Evolutionary conservation across 2,113 vertebrate genomes (phyloP).

Genomic region (Polypterus senegalus): DNA sequence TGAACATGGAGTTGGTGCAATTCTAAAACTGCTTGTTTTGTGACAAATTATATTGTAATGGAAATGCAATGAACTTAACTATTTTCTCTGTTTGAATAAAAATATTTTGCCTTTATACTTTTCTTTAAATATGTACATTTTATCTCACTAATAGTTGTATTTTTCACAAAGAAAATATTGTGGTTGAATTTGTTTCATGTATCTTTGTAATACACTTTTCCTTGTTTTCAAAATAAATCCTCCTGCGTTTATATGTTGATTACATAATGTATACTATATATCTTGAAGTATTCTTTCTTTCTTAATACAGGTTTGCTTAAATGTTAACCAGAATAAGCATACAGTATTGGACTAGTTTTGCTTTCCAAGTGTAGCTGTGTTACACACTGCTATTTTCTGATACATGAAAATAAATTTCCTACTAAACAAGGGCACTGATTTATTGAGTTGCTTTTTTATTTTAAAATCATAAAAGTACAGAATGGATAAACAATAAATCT

Average conservation of each 20-base stretch:
- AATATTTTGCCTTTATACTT: constrained; percentile 70
- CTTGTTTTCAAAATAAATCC: constrained; percentile 55
- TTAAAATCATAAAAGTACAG: too few relatives aligned
- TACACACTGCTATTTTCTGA: constrained; percentile 70
- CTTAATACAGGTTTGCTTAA: constrained; percentile 57
- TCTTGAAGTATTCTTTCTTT: constrained; percentile 49
- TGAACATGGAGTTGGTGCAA: constrained; percentile 69
- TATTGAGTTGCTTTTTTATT: neutral
- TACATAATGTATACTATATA: constrained; percentile 65
- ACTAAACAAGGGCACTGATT: constrained; percentile 45
- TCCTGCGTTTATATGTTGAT: constrained; percentile 66
- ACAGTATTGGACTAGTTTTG: constrained; percentile 57
- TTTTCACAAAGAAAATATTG: constrained; percentile 91
- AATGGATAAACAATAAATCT: too few relatives aligned
- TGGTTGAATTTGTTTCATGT: constrained; percentile 67
- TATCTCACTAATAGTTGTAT: constrained; percentile 87
- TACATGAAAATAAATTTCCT: constrained; percentile 70
- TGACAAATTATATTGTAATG: constrained; percentile 74
- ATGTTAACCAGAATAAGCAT: constrained; percentile 64
- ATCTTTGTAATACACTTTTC: constrained; percentile 69
- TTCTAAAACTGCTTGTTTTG: constrained; percentile 72
- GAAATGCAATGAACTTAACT: constrained; percentile 67
- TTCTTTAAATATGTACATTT: constrained; percentile 60
- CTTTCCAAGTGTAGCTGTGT: constrained; percentile 65
- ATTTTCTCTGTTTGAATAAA: constrained; percentile 67